Conservation (phyloP, 2,888 invertebrate genomes). For the Nudaria mundana region DNA sequence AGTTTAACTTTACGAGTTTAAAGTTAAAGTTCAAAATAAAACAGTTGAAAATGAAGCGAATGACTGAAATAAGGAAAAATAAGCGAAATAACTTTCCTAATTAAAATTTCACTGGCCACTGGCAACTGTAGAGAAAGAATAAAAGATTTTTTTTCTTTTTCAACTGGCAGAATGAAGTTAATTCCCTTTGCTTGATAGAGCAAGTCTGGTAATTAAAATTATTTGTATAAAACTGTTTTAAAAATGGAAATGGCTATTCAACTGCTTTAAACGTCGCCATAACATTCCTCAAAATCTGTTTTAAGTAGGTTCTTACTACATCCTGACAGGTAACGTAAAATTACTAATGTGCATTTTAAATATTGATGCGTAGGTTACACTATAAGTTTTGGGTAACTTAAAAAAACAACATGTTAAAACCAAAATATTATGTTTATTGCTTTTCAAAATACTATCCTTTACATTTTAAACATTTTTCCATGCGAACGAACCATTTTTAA, state of each 20-base stretch:
- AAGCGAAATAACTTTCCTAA: constrained; percentile 59
- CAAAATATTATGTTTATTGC: too few species aligned
- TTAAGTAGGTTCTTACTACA: too few species aligned
- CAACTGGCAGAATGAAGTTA: constrained; percentile 40
- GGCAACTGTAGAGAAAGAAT: constrained; percentile 46
- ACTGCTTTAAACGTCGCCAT: too few species aligned
- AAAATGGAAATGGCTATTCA: background rate
- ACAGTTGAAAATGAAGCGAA: constrained; percentile 13
- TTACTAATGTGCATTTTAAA: too few species aligned
- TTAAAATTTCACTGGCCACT: constrained; percentile 61
- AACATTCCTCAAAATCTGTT: too few species aligned
- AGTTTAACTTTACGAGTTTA: constrained; percentile 8
- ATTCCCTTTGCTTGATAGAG: constrained; percentile 42
- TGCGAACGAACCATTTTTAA: too few species aligned
- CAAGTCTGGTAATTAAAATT: constrained; percentile 28
- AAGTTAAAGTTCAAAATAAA: constrained; percentile 15
- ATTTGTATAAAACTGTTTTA: constrained; percentile 17
- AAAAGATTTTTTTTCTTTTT: constrained; percentile 36
- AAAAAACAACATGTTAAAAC: too few species aligned
- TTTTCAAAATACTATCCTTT: too few species aligned
- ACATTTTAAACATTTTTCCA: too few species aligned
- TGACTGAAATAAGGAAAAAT: constrained; percentile 37
- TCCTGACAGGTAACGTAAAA: too few species aligned
- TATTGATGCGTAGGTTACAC: too few species aligned
- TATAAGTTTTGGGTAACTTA: too few species aligned